A percentile compares a stretch with the other conserved stretches of the same genome.
These are phyloP conservation scores for Gambusia holbrooki DNA, from an alignment of 2,113 vertebrate genomes.

Conservation along the genomic window DNA sequence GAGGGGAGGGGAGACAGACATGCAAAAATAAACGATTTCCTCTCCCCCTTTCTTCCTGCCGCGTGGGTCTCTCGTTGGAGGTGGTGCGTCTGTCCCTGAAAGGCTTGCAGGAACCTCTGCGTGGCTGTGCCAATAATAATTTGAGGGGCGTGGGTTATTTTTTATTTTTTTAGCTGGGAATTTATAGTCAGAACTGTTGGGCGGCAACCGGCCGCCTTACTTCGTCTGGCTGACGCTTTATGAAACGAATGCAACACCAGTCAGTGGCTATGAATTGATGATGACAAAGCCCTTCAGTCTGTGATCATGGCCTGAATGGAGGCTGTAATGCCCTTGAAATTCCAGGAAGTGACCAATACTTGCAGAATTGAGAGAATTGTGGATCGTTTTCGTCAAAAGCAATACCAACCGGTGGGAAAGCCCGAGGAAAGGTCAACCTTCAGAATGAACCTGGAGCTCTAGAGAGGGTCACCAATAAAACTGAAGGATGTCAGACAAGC, in stretches of 20 bases:
- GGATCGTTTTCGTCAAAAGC: neutral
- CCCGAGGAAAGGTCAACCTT: neutral
- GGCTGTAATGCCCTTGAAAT: slow-evolving; percentile 60
- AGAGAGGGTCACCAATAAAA: neutral
- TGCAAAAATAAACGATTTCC: slow-evolving; percentile 61
- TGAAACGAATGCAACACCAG: neutral
- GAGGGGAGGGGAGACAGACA: slow-evolving; percentile 59
- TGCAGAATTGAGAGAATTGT: slow-evolving; percentile 21
- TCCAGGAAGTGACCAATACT: slow-evolving; percentile 40
- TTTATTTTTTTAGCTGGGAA: neutral
- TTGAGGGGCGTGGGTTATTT: neutral
- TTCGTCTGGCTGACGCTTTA: neutral
- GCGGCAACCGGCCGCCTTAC: neutral
- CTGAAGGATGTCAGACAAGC: slow-evolving; percentile 29
- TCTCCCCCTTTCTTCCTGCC: slow-evolving; percentile 43
- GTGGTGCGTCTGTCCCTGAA: neutral
- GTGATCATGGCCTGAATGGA: slow-evolving; percentile 31
- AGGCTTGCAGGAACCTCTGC: slow-evolving; percentile 36
- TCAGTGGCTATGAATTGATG: slow-evolving; percentile 24
- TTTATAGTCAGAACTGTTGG: slow-evolving; percentile 21
- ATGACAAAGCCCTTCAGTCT: slow-evolving; percentile 66
- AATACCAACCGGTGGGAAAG: slow-evolving; percentile 8
- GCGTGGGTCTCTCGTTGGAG: slow-evolving; percentile 11
- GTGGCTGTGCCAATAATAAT: slow-evolving; percentile 14
- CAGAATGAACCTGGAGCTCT: slow-evolving; percentile 18